Evolutionary conservation across 53 echinoderm and acorn worm species (phyloP).

Genomic region (Luidia sarsii): DNA sequence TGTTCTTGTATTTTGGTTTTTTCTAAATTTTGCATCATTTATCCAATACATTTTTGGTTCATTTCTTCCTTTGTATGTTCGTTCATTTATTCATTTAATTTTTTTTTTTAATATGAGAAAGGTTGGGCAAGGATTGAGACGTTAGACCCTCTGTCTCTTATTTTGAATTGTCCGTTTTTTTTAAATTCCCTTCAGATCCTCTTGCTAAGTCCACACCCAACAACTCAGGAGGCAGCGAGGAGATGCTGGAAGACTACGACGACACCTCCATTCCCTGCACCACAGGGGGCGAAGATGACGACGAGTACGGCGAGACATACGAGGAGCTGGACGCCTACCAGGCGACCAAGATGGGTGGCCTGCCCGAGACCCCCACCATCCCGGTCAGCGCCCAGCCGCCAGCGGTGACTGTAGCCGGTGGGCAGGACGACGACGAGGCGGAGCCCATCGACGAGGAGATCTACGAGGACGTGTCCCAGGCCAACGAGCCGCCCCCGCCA

Average conservation of each 20-base stretch:
- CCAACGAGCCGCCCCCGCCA: background rate
- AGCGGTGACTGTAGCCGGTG: background rate
- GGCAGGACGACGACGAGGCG: background rate
- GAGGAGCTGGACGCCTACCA: conserved; percentile 73
- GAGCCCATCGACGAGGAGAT: conserved; percentile 45
- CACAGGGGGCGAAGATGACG: background rate
- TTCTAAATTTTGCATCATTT: no score
- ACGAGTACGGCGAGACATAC: conserved; percentile 49
- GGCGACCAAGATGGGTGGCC: conserved; percentile 38
- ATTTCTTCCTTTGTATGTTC: no score
- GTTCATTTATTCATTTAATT: no score
- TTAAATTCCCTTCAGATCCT: conserved; percentile 29
- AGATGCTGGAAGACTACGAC: conserved; percentile 38
- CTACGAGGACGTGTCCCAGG: conserved; percentile 62
- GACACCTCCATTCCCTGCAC: conserved; percentile 25
- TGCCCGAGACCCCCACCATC: no score
- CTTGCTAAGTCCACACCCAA: conserved; percentile 46
- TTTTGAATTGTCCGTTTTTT: no score
- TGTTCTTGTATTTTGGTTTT: no score
- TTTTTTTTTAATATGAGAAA: no score
- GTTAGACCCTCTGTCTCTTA: no score
- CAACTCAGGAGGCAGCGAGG: conserved; percentile 48
- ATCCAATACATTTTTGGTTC: no score
- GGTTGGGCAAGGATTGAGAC: no score
- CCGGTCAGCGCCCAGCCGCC: background rate